Percentiles rank a stretch among this genome's conserved stretches.
These are phyloP conservation scores for Tenualosa thibaudeaui DNA, from an alignment of 2,797 vertebrate genomes.

Conservation along the genomic window DNA sequence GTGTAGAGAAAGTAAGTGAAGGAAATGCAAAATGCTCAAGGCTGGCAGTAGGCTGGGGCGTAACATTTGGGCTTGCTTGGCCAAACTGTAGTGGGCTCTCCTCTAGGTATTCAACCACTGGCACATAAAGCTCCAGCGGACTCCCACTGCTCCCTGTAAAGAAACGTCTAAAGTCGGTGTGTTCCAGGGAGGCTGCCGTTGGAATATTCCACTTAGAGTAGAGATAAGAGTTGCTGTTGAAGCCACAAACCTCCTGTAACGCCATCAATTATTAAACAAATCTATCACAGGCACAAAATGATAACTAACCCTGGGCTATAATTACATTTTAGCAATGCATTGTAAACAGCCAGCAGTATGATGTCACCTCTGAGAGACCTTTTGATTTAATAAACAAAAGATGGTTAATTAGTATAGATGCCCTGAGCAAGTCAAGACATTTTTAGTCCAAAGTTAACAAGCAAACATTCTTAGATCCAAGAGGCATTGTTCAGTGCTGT, in stretches of 20 bases:
- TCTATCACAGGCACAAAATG: background rate
- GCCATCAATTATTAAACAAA: conserved; percentile 63
- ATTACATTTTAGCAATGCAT: conserved; percentile 25
- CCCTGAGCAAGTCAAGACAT: conserved; percentile 21
- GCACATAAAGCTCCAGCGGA: conserved; percentile 67
- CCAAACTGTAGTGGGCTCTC: conserved; percentile 71
- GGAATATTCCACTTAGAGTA: conserved; percentile 46
- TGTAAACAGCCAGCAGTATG: background rate
- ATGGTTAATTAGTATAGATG: conserved; percentile 5
- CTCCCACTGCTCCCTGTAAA: conserved; percentile 30
- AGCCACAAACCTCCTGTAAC: conserved; percentile 73
- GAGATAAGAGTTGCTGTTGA: conserved; percentile 47
- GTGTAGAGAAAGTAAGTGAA: conserved; percentile 33
- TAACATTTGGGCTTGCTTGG: conserved; percentile 52
- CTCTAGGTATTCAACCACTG: conserved; percentile 65
- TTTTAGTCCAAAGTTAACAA: background rate
- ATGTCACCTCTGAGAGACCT: conserved; percentile 17
- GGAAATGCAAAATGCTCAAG: conserved; percentile 36
- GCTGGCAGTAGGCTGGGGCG: conserved; percentile 30
- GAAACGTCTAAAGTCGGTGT: conserved; percentile 31
- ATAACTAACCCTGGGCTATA: conserved; percentile 7
- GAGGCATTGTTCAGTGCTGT: background rate
- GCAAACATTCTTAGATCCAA: background rate
- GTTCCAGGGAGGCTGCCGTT: conserved; percentile 23
- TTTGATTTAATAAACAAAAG: conserved; percentile 20